phyloP scores from a whole-genome alignment of 1,140 invertebrate species.

The Acromyrmex heyeri region DNA sequence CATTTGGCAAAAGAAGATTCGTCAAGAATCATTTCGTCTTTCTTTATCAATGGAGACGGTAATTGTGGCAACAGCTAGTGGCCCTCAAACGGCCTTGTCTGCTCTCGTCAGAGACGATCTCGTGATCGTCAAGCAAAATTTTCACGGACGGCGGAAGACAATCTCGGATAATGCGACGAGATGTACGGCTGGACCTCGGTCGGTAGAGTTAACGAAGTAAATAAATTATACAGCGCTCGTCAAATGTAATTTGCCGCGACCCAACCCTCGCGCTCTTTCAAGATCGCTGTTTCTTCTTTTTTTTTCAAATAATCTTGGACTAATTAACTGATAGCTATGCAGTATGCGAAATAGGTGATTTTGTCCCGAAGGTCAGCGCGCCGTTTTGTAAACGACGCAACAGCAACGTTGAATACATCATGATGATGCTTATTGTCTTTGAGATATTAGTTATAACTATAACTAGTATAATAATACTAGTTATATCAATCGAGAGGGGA shows the following conservation, averaged over 20 bases:
- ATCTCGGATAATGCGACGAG: slow-evolving; percentile 30
- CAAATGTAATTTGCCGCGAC: slow-evolving; percentile 63
- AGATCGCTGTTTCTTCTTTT: slow-evolving; percentile 54
- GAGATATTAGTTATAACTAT: neutral
- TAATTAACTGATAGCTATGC: slow-evolving; percentile 45
- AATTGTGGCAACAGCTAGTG: slow-evolving; percentile 46
- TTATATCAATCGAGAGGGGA: neutral
- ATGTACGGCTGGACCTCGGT: neutral
- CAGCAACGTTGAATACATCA: slow-evolving; percentile 39
- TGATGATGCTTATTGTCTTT: slow-evolving; percentile 47
- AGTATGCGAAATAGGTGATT: slow-evolving; percentile 31
- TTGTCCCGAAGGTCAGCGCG: slow-evolving; percentile 19
- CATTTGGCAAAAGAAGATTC: slow-evolving; percentile 32
- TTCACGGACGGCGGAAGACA: slow-evolving; percentile 44
- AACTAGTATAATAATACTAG: no score
- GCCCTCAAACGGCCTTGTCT: slow-evolving; percentile 48
- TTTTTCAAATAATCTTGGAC: slow-evolving; percentile 16
- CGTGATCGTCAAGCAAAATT: slow-evolving; percentile 47
- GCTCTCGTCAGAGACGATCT: slow-evolving; percentile 66
- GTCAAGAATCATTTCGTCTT: slow-evolving; percentile 37
- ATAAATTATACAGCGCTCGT: slow-evolving; percentile 62
- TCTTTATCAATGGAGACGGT: slow-evolving; percentile 25
- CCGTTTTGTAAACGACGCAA: neutral
- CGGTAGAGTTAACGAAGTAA: slow-evolving; percentile 26
- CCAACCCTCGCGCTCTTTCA: slow-evolving; percentile 50